Evolutionary conservation across 2,113 vertebrate species (phyloP), one percentile per base, ranked within the genome.

Genomic region (Oncorhynchus kisutch): DNA sequence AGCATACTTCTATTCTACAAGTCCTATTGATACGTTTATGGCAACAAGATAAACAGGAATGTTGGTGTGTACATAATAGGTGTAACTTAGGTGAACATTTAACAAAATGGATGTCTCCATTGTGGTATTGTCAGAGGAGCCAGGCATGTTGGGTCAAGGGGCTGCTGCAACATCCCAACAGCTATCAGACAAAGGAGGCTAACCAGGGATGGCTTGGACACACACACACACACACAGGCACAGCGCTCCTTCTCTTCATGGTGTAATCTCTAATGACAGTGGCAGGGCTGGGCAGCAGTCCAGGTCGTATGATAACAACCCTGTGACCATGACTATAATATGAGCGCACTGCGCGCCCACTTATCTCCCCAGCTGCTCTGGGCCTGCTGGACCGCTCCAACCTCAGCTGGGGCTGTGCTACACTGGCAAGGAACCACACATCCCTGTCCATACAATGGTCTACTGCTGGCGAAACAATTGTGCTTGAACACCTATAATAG

Each of bases 241-340:
- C 48, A 27, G 8, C 82, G 84, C 85, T 86, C 84, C 74, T 69
- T n/a, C 29, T 39, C 67, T 72, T 81, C 88, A 90, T 34, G 67
- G 77, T 82, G 78, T 89, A 89, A 92, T 90, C 86, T 88, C 73
- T 70, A 67, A 86, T 91, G 89, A 85, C 89, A 91, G 88, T 78
- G 75, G 82, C 77, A 78, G 79, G 86, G 78, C 88, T 82, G 89
- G 88, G 90, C 91, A 91, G n/a, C 25, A 45, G 69, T 85, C 83
- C 83, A 88, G 81, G 75, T 80, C 66, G 77, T 88, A 81, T 84
- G 88, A 91, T 89, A 91, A 89, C 90, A 74, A 65, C 73, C 73
- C 88, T 88, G 87, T 76, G 79, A 84, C 81, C 87, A 83, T 89
- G 85, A 82, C 81, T 70, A 13, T 66, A 13, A 2, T 72, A 79